Conservation (phyloP, 2,113 vertebrate genomes). For the Chloropsis hardwickii region DNA sequence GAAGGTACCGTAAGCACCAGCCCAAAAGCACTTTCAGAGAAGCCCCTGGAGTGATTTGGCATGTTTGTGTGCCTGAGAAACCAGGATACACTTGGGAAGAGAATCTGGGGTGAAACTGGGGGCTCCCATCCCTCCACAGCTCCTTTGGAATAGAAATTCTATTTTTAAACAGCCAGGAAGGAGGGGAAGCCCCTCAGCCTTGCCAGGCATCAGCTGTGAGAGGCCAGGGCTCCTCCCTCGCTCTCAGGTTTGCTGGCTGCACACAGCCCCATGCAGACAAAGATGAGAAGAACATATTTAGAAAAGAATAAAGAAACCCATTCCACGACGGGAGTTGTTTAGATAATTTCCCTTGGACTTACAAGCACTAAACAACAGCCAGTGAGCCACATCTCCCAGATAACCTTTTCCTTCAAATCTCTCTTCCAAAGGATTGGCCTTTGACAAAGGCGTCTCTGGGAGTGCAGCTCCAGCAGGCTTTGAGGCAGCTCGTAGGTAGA, state of each 20-base stretch:
- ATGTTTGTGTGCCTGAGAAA: fast-evolving
- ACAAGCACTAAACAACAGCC: constrained; percentile 11
- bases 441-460: neutral
- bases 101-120: fast-evolving
- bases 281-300: neutral
- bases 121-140: neutral
- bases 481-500: neutral
- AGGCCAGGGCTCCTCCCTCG: neutral
- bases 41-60: fast-evolving
- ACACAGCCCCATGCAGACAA: neutral
- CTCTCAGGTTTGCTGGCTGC: neutral
- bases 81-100: fast-evolving
- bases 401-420: constrained; percentile 38
- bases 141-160: neutral
- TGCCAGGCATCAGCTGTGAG: fast-evolving
- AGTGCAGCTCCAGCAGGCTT: neutral
- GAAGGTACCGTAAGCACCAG: fast-evolving
- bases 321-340: neutral
- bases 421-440: constrained; percentile 36
- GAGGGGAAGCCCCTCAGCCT: neutral
- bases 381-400: neutral
- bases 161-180: fast-evolving
- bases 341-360: constrained; percentile 52
- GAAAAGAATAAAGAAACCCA: constrained; percentile 35
- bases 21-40: fast-evolving